phyloP scores from a whole-genome alignment of 2,113 vertebrate genomes.

The Promerops cafer region DNA sequence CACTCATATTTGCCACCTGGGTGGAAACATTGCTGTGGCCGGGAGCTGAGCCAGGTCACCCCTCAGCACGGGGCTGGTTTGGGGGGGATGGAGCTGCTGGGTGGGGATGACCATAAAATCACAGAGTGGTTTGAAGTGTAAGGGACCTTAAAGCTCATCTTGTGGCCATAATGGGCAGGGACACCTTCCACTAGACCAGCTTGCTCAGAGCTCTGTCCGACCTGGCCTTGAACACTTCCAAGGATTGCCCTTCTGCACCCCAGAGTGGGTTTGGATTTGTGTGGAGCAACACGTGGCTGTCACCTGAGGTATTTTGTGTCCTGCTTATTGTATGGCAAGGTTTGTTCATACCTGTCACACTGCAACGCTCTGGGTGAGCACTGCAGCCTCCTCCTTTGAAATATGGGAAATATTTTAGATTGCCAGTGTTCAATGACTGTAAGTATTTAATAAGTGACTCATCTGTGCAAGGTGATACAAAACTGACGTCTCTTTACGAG shows the following conservation, averaged over 20 bases:
- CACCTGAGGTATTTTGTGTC: not conserved
- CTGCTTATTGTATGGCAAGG: not conserved
- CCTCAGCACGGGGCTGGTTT: not conserved
- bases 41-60: not conserved
- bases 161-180: not conserved
- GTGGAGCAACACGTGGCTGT: rapidly evolving
- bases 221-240: not conserved
- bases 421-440: not conserved
- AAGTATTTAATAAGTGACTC: not conserved
- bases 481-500: not conserved
- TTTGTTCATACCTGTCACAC: not conserved
- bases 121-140: not conserved
- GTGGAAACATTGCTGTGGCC: rapidly evolving
- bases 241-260: not conserved
- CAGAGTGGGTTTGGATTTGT: not conserved
- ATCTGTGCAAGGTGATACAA: not conserved
- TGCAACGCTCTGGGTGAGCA: rapidly evolving
- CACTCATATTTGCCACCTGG: not conserved
- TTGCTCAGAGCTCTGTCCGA: not conserved
- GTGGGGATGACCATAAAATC: not conserved
- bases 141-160: not conserved
- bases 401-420: not conserved
- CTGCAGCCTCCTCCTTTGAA: not conserved
- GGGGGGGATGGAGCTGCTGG: not conserved
- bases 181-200: not conserved